These are phyloP conservation scores for Psix sp. DNA, from an alignment of 1,140 invertebrate species.

Conservation along the genomic window DNA sequence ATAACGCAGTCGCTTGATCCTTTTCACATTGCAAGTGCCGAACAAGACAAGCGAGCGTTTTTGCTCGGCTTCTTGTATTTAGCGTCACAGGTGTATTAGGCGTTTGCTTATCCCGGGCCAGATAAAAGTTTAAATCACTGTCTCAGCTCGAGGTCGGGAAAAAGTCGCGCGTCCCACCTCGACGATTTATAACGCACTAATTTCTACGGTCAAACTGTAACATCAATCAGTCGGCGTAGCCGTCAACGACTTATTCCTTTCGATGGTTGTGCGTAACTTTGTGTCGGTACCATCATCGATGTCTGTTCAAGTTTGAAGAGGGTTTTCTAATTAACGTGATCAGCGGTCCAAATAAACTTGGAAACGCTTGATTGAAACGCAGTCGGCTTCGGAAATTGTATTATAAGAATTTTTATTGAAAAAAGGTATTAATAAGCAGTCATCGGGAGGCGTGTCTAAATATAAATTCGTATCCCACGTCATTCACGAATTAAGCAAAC, in stretches of 20 bases:
- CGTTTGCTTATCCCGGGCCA: slow-evolving; percentile 39
- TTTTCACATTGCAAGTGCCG: slow-evolving; percentile 43
- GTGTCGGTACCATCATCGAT: slow-evolving; percentile 16
- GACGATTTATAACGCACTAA: no score
- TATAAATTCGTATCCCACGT: slow-evolving; percentile 56
- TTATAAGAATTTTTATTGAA: slow-evolving; percentile 47
- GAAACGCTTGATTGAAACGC: slow-evolving; percentile 55
- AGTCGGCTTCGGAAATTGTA: slow-evolving; percentile 48
- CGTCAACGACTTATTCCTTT: no score
- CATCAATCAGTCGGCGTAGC: no score
- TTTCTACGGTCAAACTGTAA: no score
- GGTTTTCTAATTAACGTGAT: slow-evolving; percentile 55
- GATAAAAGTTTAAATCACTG: no score
- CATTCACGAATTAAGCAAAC: slow-evolving; percentile 59
- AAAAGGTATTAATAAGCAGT: slow-evolving; percentile 60
- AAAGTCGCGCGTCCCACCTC: no score
- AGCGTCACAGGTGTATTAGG: slow-evolving; percentile 44
- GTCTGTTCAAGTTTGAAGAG: slow-evolving; percentile 13
- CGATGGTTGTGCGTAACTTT: background rate
- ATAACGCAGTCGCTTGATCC: slow-evolving; percentile 48
- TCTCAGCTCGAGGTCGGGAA: no score
- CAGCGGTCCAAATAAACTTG: slow-evolving; percentile 45
- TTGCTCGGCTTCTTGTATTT: slow-evolving; percentile 33
- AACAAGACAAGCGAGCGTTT: slow-evolving; percentile 55
- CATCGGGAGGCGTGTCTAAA: slow-evolving; percentile 52